A percentile compares a stretch with the other conserved stretches of the same genome.
phyloP scores from a whole-genome alignment of 2,888 invertebrate species.

The Ornithoptera priamus region DNA sequence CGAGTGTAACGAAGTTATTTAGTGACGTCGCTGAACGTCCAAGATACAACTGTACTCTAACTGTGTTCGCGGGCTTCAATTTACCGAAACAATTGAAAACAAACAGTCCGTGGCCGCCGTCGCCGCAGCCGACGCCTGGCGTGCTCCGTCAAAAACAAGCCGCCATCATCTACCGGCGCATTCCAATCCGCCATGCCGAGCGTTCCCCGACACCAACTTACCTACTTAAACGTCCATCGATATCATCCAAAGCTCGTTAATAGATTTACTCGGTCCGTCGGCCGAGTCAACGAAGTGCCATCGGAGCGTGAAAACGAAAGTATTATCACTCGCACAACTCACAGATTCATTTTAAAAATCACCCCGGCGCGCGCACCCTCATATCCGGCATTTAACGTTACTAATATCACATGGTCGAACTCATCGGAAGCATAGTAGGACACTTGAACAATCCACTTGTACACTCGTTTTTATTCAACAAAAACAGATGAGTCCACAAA shows the following conservation, averaged over 20 bases:
- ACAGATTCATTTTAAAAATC: constrained; percentile 44
- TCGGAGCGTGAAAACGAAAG: constrained; percentile 36
- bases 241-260: constrained; percentile 34
- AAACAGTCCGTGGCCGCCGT: constrained; percentile 22
- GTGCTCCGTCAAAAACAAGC: constrained; percentile 37
- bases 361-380: constrained; percentile 46
- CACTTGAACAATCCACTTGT: constrained; percentile 13
- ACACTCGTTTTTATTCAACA: constrained; percentile 15
- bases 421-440: background rate
- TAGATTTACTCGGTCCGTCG: constrained; percentile 30
- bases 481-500: constrained; percentile 19
- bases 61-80: constrained; percentile 31
- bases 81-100: constrained; percentile 20
- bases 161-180: constrained; percentile 46
- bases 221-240: constrained; percentile 67
- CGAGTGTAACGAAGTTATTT: constrained; percentile 23
- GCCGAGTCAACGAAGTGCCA: constrained; percentile 30
- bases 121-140: too few relatives aligned
- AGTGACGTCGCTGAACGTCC: constrained; percentile 23
- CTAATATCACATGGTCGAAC: constrained; percentile 22
- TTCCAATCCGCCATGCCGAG: constrained; percentile 44
- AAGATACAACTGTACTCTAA: constrained; percentile 26
- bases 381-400: constrained; percentile 24
- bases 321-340: constrained; percentile 37
- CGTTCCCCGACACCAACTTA: constrained; percentile 42